phyloP scores from a whole-genome alignment of 2,113 vertebrate species.

The Mormoops blainvillei region DNA sequence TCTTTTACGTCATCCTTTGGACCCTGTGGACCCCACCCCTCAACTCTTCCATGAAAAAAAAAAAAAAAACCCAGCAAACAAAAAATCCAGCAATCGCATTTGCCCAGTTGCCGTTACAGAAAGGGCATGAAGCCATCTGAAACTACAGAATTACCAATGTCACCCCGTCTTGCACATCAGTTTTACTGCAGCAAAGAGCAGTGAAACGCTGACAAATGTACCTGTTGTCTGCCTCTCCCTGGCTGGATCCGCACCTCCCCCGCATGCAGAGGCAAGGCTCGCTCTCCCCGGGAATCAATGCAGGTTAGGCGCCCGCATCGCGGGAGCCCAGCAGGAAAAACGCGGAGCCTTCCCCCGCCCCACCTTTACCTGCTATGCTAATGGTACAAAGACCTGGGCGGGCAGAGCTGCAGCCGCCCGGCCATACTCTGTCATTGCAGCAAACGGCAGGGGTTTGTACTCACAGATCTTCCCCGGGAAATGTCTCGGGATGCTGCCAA shows the following conservation, averaged over 20 bases:
- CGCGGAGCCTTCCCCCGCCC: background rate
- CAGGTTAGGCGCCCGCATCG: slow-evolving; percentile 48
- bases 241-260: slow-evolving; percentile 16
- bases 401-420: slow-evolving; percentile 52
- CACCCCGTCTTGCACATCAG: slow-evolving; percentile 60
- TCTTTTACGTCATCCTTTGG: background rate
- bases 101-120: background rate
- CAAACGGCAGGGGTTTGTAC: slow-evolving; percentile 72
- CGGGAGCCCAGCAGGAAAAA: background rate
- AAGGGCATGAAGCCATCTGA: slow-evolving; percentile 22
- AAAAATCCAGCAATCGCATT: background rate
- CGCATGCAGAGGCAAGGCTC: slow-evolving; percentile 47
- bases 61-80: too few species aligned
- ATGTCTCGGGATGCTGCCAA: slow-evolving; percentile 68
- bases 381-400: slow-evolving; percentile 35
- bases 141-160: slow-evolving; percentile 76
- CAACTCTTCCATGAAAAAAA: background rate
- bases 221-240: slow-evolving; percentile 61
- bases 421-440: slow-evolving; percentile 61
- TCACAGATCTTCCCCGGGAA: slow-evolving; percentile 76
- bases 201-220: background rate
- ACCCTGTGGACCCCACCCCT: slow-evolving; percentile 4
- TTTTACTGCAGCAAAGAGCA: slow-evolving; percentile 67
- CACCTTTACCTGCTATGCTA: slow-evolving; percentile 63
- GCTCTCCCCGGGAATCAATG: background rate